Evolutionary conservation across 2,113 vertebrate species (phyloP).

Genomic region (Channa argus): DNA sequence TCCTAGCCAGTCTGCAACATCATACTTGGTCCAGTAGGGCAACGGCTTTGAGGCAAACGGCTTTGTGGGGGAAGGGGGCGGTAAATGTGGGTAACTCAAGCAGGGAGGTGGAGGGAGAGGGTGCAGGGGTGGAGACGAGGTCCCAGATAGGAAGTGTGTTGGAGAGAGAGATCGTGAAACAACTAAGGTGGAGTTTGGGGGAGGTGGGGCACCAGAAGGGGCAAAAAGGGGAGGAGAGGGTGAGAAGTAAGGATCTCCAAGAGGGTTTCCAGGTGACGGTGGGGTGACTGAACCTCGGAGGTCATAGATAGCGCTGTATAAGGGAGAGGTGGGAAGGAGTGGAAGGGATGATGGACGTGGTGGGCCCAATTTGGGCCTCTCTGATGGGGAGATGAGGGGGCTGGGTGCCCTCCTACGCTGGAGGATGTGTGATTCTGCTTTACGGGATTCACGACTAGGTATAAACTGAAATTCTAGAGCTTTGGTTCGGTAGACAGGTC

Average conservation of each 20-base stretch:
- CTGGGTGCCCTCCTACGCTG: conserved; percentile 89
- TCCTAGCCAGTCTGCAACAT: conserved; percentile 94
- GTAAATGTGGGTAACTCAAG: conserved; percentile 87
- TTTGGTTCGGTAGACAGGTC: conserved; percentile 84
- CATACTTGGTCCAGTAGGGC: conserved; percentile 95
- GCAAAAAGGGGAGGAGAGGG: conserved; percentile 88
- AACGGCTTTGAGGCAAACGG: conserved; percentile 93
- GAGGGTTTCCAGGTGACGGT: conserved; percentile 84
- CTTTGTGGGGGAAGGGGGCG: conserved; percentile 89
- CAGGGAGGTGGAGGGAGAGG: conserved; percentile 83
- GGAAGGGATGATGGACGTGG: conserved; percentile 92
- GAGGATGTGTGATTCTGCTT: conserved; percentile 81
- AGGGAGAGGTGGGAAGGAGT: conserved; percentile 87
- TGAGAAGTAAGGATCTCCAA: conserved; percentile 87
- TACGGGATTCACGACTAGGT: conserved; percentile 83
- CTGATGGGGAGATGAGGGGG: conserved; percentile 88
- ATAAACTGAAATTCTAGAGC: conserved; percentile 86
- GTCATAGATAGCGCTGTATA: conserved; percentile 85
- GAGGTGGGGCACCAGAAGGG: conserved; percentile 85
- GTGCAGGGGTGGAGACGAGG: conserved; percentile 82
- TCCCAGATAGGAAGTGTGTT: conserved; percentile 88
- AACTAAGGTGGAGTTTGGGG: conserved; percentile 83
- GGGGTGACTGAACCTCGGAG: conserved; percentile 82
- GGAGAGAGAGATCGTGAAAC: conserved; percentile 90
- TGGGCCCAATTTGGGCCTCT: conserved; percentile 86